These are phyloP conservation scores for Eupeodes luniger DNA, from an alignment of 2,888 invertebrate species.

Conservation along the genomic window DNA sequence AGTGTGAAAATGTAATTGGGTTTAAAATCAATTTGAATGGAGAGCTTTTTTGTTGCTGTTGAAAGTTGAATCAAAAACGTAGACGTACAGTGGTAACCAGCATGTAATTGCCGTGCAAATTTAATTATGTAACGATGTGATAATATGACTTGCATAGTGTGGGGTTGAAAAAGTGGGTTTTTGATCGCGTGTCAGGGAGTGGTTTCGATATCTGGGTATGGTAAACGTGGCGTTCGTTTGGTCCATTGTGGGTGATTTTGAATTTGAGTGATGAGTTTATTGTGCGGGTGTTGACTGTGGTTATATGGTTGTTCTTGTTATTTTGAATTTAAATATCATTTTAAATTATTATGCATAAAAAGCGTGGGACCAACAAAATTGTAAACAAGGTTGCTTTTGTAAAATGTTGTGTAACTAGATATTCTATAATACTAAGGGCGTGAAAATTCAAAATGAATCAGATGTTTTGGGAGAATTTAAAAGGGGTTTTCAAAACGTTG, in stretches of 20 bases:
- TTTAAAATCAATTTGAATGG: slow-evolving; percentile 84
- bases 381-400: background rate
- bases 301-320: background rate
- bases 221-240: slow-evolving; percentile 31
- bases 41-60: slow-evolving; percentile 53
- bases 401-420: background rate
- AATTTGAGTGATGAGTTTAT: slow-evolving; percentile 64
- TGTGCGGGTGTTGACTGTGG: slow-evolving; percentile 38
- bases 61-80: slow-evolving; percentile 45
- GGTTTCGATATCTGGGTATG: slow-evolving; percentile 54
- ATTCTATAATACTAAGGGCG: background rate
- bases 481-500: no score
- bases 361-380: slow-evolving; percentile 26
- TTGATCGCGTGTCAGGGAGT: slow-evolving; percentile 68
- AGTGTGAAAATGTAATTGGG: slow-evolving; percentile 81
- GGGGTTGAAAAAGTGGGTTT: slow-evolving; percentile 32
- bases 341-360: slow-evolving; percentile 24
- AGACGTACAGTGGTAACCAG: slow-evolving; percentile 56
- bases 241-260: slow-evolving; percentile 55
- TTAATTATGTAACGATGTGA: slow-evolving; percentile 81
- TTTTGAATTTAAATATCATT: slow-evolving; percentile 46
- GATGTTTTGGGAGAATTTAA: background rate
- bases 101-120: slow-evolving; percentile 84
- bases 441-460: background rate
- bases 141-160: slow-evolving; percentile 65